These are phyloP conservation scores for Bos taurus DNA, from an alignment of 2,113 vertebrate genomes.

Conservation along the genomic window ARS-UCD2.0 NC_037344.1:31515501-31516000, in stretches of 20 bases:
- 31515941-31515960: not conserved
- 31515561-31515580: not conserved
- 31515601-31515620: not conserved
- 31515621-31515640: not conserved
- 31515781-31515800: not conserved
- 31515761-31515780: not conserved
- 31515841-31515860: not conserved
- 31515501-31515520: not conserved
- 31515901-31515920: not conserved
- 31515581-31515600: not conserved
- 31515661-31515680: not conserved
- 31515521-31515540: not conserved
- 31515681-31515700: not conserved
- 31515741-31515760: not conserved
- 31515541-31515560: not conserved
- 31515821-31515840: not conserved
- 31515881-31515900: not conserved
- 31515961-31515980: not conserved
- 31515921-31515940: not conserved
- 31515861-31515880: not conserved
- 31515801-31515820: not conserved
- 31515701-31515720: not conserved
- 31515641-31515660: not conserved
- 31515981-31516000: not conserved
- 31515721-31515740: not conserved